Conservation (phyloP, 2,888 invertebrate genomes). For the Diaphora mendica region DNA sequence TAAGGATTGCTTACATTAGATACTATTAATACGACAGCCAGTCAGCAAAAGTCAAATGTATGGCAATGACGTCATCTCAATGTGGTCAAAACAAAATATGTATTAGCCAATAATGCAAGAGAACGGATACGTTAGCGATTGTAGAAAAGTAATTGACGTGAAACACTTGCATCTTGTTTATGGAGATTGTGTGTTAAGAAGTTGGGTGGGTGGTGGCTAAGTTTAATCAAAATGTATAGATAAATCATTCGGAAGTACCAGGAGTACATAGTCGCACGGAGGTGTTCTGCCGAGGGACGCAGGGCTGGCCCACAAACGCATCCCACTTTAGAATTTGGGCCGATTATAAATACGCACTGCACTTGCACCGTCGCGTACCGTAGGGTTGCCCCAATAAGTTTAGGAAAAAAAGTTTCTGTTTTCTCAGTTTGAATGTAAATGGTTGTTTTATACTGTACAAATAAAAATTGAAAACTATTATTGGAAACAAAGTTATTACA, state of each 20-base stretch:
- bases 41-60: no score
- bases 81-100: no score
- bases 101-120: no score
- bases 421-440: no score
- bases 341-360: conserved; percentile 84
- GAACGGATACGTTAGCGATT: no score
- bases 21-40: no score
- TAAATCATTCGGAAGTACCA: conserved; percentile 52
- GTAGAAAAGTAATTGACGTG: no score
- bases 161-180: no score
- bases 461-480: neutral
- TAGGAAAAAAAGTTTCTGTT: neutral
- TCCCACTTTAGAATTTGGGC: conserved; percentile 86
- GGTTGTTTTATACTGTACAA: neutral
- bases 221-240: conserved; percentile 22
- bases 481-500: neutral
- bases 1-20: no score
- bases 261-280: conserved; percentile 53
- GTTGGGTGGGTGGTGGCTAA: no score
- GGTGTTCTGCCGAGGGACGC: conserved; percentile 62
- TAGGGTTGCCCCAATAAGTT: conserved; percentile 62
- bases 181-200: no score
- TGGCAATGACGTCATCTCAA: no score
- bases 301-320: conserved; percentile 85
- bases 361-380: conserved; percentile 73